Evolutionary conservation across 2,888 invertebrate genomes (phyloP), one percentile per base, ranked within the genome.

Genomic region (Archips xylosteana): DNA sequence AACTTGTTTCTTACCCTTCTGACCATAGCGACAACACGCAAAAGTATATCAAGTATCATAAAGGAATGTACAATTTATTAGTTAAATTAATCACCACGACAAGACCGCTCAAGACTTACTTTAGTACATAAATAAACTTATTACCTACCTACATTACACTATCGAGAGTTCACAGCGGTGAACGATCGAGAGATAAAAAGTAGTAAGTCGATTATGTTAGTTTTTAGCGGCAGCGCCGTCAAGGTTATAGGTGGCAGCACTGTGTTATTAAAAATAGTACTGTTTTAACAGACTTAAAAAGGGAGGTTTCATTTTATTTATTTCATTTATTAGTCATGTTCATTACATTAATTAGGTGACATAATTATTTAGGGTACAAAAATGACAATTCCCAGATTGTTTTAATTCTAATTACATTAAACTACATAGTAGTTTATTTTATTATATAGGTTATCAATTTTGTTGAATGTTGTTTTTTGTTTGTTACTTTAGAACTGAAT

Each of bases 21-120:
- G 32, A 74, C 15, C 6, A 32, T 42, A 2, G 34, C 36, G 8
- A 36, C 70, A 23, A 47, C 9, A 23, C 70, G 39, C 13, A 65
- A 23, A 5, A 74, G n/a, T 12, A 70, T 1, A 36, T 54, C 64
- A 54, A 54, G n/a, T 61, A 74, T 61, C 74, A 74, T 74, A 61
- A 45, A 47, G 3, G 2, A n/a, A 57, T 10, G 32, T 3, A 32
- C 3, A 10, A 32, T 3, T 57, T n/a, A 32, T 57, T 12, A 12
- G 32, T 32, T 12, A 10, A 12, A 54, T 9, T 4, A 54, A 15
- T 23, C 51, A 12, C n/a, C 5, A 54, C 32, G 32, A 4, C 57
- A 34, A 32, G 32, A 57, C 57, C 60, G 60, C 23, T 54, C 54
- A 8, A 36, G 60, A n/a, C 60, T 0, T 36, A 12, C 13, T n/a